These are phyloP conservation scores for Coregonus clupeaformis DNA, from an alignment of 2,113 vertebrate species.

Conservation along the genomic window DNA sequence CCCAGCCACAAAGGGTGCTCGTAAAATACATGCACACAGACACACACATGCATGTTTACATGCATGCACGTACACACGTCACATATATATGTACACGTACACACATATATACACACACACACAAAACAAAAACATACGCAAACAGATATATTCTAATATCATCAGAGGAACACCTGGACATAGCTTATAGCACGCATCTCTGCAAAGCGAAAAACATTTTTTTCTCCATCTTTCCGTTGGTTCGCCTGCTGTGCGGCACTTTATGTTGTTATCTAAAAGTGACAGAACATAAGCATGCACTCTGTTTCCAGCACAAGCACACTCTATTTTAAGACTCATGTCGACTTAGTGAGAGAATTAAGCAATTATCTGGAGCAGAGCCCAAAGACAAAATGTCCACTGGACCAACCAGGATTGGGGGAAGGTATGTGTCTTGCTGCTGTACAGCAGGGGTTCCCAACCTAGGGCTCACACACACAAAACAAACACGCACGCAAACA, in stretches of 20 bases:
- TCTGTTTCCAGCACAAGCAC: neutral
- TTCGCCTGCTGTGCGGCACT: neutral
- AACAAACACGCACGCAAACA: too few relatives aligned
- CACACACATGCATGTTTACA: constrained; percentile 4
- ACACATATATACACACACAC: neutral
- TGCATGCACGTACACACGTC: neutral
- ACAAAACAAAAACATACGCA: neutral
- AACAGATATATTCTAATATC: neutral
- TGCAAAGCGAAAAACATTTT: neutral
- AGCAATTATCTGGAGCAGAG: neutral
- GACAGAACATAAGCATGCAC: neutral
- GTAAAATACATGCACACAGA: neutral
- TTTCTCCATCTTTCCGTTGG: neutral
- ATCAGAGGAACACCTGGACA: neutral
- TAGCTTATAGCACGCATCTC: neutral
- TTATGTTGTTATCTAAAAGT: neutral
- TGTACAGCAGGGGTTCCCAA: neutral
- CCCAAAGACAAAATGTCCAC: neutral
- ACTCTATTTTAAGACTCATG: neutral
- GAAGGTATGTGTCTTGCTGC: neutral
- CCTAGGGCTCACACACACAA: neutral
- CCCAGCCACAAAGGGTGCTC: neutral
- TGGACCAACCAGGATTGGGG: neutral
- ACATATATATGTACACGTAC: constrained; percentile 3
- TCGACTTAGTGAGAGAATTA: neutral